Base-by-base conservation (phyloP, 2,888 invertebrate genomes). In the Drosophila bunnanda region DNA sequence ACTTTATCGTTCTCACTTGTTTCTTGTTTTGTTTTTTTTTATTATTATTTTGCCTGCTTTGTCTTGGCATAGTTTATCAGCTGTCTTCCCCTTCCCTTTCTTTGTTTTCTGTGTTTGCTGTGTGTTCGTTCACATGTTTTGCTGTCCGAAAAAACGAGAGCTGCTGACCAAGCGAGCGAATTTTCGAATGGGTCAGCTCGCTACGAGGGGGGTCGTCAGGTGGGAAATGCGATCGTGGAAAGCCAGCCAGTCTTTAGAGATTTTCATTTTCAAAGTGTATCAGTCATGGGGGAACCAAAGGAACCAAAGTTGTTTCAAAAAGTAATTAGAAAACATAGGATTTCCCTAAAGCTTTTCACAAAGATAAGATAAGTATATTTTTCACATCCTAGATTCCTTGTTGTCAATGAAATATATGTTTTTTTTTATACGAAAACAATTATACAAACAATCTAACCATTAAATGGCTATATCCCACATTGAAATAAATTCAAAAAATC, bases 51-150 rank as follows among this genome's bases (percentile, higher is more conserved):
- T 39, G 41, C 39, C 44, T 28, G 46, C 32, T 62, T 54, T 57
- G 50, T 41, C 56, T 55, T 60, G 73, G 72, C 69, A 69, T 48
- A 69, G 48, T 67, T 67, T 72, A 74, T 50, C 43, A 53, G 41
- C 34, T 50, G 38, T 38, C 32, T 50, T 20, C 10, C 25, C 32
- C 48, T 22, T 32, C 36, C 53, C 52, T 20, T 52, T 43, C 71
- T 66, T 71, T 56, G 50, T 55, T 75, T 73, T 66, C 48, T 50
- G 50, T 74, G 75, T 71, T 71, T 70, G 70, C 70, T 50, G 50
- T 61, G 60, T 75, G 81, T 80, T 82, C 72, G 78, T 80, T 80
- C 83, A 89, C 85, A 89, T 85, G 81, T 74, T 83, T 61, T 22
- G 58, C 25, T 52, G 55, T 55, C 60, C 55, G 50, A 74, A 55